Evolutionary conservation across 2,888 invertebrate genomes (phyloP).

Genomic region (Pantelozetes paolii): DNA sequence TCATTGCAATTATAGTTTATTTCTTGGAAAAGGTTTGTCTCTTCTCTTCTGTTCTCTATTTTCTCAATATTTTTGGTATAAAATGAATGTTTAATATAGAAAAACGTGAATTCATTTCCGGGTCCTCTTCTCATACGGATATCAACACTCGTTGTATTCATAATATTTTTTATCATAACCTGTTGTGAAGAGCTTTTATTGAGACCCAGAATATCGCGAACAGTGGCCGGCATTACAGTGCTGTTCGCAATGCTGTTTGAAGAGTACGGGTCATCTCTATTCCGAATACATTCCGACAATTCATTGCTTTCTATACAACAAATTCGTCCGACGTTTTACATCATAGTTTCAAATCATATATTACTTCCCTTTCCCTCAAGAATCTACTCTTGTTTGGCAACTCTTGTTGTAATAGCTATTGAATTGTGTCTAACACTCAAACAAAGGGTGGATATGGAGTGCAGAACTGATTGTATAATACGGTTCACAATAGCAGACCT

Average conservation of each 20-base stretch:
- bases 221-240: constrained; percentile 44
- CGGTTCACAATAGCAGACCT: constrained; percentile 57
- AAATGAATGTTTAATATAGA: not conserved
- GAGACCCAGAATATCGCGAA: constrained; percentile 43
- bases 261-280: constrained; percentile 41
- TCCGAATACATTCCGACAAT: constrained; percentile 16
- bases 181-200: constrained; percentile 46
- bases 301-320: constrained; percentile 11
- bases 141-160: constrained; percentile 41
- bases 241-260: constrained; percentile 44
- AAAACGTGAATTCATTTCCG: constrained; percentile 25
- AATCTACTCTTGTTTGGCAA: constrained; percentile 66
- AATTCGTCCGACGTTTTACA: constrained; percentile 51
- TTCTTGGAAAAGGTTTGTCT: constrained; percentile 41
- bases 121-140: constrained; percentile 30
- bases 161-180: constrained; percentile 39
- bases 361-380: constrained; percentile 75
- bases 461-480: not conserved
- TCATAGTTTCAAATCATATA: constrained; percentile 73
- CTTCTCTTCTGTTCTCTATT: not conserved
- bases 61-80: not conserved
- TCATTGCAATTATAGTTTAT: constrained; percentile 42
- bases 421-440: constrained; percentile 60
- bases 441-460: not conserved
- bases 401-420: constrained; percentile 63